Conservation (phyloP, 2,113 vertebrate genomes). For the Takifugu flavidus region DNA sequence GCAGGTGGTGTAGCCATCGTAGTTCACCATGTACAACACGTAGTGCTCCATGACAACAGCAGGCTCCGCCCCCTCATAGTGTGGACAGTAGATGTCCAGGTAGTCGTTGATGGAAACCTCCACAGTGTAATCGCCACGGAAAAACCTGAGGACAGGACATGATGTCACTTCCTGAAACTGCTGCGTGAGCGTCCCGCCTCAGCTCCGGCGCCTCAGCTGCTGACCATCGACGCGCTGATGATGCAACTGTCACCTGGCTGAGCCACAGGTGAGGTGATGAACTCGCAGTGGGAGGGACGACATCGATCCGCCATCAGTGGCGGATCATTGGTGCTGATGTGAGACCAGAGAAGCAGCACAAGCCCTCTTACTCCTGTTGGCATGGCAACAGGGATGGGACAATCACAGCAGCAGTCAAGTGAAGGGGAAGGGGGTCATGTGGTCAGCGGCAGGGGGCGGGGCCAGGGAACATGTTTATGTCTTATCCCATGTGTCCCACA, state of each 20-base stretch:
- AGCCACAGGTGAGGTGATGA: too few species aligned
- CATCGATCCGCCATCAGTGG: too few species aligned
- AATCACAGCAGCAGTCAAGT: too few species aligned
- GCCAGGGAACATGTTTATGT: too few species aligned
- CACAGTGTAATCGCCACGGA: conserved; percentile 86
- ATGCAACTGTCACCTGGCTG: too few species aligned
- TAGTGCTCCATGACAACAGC: conserved; percentile 85
- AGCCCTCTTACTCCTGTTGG: too few species aligned
- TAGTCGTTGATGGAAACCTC: conserved; percentile 97
- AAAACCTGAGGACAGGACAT: conserved; percentile 76
- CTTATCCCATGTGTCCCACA: neutral
- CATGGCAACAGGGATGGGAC: too few species aligned
- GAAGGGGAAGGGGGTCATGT: too few species aligned
- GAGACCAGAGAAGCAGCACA: too few species aligned
- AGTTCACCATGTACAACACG: conserved; percentile 94
- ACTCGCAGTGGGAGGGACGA: too few species aligned
- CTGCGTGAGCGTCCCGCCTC: neutral
- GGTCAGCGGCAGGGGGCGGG: too few species aligned
- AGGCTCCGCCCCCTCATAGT: conserved; percentile 82
- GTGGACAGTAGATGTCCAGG: conserved; percentile 95
- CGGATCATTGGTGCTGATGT: too few species aligned
- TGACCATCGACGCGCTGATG: neutral
- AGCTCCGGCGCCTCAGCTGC: neutral
- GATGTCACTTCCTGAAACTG: neutral
- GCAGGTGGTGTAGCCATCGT: conserved; percentile 86